Evolutionary conservation across 2,888 invertebrate genomes (phyloP).

Genomic region (Petrolisthes manimaculis): DNA sequence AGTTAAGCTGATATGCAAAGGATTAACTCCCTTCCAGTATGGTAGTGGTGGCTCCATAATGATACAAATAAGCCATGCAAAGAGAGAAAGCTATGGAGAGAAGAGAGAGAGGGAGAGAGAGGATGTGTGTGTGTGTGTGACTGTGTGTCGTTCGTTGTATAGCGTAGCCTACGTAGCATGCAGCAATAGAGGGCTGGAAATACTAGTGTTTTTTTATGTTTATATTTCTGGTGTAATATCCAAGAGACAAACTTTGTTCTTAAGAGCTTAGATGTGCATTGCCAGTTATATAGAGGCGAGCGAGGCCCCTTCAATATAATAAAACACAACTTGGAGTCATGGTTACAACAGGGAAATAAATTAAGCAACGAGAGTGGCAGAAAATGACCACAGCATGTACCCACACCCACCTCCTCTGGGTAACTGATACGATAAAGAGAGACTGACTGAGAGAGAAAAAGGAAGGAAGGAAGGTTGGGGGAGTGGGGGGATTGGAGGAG

Average conservation of each 20-base stretch:
- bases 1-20: background rate
- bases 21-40: conserved; percentile 17
- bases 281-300: background rate
- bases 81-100: background rate
- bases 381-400: background rate
- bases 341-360: background rate
- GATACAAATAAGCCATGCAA: conserved; percentile 12
- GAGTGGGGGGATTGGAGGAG: conserved; percentile 20
- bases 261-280: background rate
- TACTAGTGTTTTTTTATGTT: conserved; percentile 30
- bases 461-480: conserved; percentile 39
- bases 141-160: conserved; percentile 7
- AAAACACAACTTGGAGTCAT: too few relatives aligned
- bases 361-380: conserved; percentile 7
- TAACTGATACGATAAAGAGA: conserved; percentile 58
- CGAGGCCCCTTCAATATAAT: background rate
- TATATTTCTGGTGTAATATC: conserved; percentile 28
- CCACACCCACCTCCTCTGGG: conserved; percentile 19
- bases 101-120: background rate
- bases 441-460: conserved; percentile 35
- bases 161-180: conserved; percentile 20
- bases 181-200: conserved; percentile 34
- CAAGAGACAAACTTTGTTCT: background rate
- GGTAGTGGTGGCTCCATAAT: background rate
- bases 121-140: background rate